Evolutionary conservation across 2,888 invertebrate genomes (phyloP).

Genomic region (Sicus ferrugineus): DNA sequence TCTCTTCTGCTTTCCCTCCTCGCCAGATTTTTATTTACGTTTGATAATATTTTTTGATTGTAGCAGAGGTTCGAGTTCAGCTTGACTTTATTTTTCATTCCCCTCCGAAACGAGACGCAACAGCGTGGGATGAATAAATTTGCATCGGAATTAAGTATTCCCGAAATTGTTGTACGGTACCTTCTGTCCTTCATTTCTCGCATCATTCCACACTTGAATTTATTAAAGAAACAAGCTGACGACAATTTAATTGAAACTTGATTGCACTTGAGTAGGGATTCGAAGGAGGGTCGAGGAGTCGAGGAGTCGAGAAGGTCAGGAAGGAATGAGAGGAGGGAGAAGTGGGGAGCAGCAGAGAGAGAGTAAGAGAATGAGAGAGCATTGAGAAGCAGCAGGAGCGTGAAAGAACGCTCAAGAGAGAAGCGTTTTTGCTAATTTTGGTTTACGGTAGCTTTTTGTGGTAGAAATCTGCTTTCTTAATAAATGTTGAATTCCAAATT

Average conservation of each 20-base stretch:
- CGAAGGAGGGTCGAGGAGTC: background rate
- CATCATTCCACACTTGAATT: background rate
- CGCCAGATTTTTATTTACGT: too few species aligned
- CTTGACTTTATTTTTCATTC: background rate
- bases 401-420: too few species aligned
- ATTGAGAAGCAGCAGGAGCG: too few species aligned
- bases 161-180: background rate
- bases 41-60: too few species aligned
- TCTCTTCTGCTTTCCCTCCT: too few species aligned
- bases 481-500: too few species aligned
- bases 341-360: background rate
- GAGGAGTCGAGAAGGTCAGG: background rate
- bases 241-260: slow-evolving; percentile 45
- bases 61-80: background rate
- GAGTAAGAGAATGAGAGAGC: too few species aligned
- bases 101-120: background rate
- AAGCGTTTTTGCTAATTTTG: too few species aligned
- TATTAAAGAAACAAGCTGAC: slow-evolving; percentile 40
- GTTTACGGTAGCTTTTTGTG: too few species aligned
- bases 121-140: slow-evolving; percentile 32
- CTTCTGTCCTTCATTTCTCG: background rate
- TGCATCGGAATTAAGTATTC: slow-evolving; percentile 21
- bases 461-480: too few species aligned
- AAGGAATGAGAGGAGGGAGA: background rate
- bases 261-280: slow-evolving; percentile 36